Evolutionary conservation across 2,113 vertebrate species (phyloP).

Genomic region (Prionailurus bengalensis): DNA sequence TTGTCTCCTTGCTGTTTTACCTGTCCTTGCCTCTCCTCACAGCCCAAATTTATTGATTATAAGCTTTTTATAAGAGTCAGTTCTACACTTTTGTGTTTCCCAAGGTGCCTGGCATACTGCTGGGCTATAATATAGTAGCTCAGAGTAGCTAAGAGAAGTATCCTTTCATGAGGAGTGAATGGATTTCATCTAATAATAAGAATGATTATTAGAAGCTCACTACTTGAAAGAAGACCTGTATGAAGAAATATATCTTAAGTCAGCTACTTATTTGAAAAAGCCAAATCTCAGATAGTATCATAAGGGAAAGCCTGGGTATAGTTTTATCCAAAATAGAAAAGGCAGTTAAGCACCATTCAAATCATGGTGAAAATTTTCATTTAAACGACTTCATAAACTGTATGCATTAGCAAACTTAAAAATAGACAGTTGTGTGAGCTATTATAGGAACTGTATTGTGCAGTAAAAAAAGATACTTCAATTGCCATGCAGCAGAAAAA

Average conservation of each 20-base stretch:
- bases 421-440: constrained; percentile 46
- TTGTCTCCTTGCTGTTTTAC: constrained; percentile 1
- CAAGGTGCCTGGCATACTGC: background rate
- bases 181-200: background rate
- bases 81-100: background rate
- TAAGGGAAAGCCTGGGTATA: constrained; percentile 10
- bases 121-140: background rate
- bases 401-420: constrained; percentile 62
- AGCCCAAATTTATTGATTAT: background rate
- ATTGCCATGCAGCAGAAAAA: background rate
- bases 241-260: constrained; percentile 18
- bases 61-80: background rate
- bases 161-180: background rate
- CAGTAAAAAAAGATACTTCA: background rate
- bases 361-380: constrained; percentile 51
- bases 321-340: constrained; percentile 64
- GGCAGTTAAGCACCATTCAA: constrained; percentile 49
- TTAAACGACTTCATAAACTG: constrained; percentile 42
- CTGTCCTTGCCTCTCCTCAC: background rate
- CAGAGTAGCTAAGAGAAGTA: background rate
- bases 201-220: constrained; percentile 18
- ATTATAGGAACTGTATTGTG: constrained; percentile 54
- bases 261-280: constrained; percentile 37
- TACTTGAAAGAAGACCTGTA: background rate
- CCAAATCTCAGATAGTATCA: constrained; percentile 8